These are phyloP conservation scores for Montipora cactus DNA, from an alignment of 64 coral and sea anemone genomes.

Conservation along the genomic window DNA sequence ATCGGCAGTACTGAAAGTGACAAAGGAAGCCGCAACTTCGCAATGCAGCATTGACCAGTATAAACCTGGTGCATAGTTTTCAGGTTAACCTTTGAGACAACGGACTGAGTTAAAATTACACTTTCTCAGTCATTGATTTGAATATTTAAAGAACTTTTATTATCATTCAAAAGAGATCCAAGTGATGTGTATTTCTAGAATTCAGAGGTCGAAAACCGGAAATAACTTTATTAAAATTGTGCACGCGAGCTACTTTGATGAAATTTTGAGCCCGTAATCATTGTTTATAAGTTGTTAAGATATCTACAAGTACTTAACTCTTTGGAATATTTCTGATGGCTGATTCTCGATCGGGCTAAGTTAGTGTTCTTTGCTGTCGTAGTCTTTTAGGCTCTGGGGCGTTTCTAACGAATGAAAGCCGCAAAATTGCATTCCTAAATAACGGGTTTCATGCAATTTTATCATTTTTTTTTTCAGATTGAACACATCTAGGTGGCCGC, in stretches of 20 bases:
- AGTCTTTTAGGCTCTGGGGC: not conserved
- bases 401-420: not conserved
- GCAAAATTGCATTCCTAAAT: too few species aligned
- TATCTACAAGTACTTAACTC: constrained; percentile 6
- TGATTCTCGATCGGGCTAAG: not conserved
- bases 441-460: not conserved
- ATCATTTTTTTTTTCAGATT: not conserved
- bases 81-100: not conserved
- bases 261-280: not conserved
- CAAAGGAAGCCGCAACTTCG: not conserved
- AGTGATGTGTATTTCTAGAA: not conserved
- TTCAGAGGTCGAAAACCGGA: not conserved
- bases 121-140: not conserved
- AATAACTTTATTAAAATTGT: not conserved
- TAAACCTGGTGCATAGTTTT: not conserved
- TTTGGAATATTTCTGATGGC: not conserved
- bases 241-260: not conserved
- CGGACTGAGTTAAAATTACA: not conserved
- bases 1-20: not conserved
- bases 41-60: not conserved
- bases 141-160: constrained; percentile 7
- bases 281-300: not conserved
- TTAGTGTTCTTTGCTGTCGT: not conserved
- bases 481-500: not conserved
- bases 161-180: constrained; percentile 6